Conservation (phyloP, 2,888 invertebrate species). For the Spodoptera littoralis region DNA sequence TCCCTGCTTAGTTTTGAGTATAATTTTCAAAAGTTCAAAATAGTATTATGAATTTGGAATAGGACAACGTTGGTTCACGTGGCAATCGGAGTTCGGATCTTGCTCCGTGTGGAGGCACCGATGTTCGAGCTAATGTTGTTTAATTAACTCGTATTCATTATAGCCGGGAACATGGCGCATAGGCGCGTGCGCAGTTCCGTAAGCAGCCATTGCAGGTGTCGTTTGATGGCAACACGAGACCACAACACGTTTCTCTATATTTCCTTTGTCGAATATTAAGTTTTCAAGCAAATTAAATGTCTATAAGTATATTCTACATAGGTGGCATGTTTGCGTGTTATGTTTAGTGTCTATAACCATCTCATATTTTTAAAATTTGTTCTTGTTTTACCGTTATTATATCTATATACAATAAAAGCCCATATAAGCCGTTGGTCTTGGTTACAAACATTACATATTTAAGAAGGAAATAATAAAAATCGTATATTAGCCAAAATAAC, state of each 20-base stretch:
- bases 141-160: conserved; percentile 89
- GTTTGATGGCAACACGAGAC: conserved; percentile 55
- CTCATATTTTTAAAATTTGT: no score
- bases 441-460: no score
- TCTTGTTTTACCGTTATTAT: no score
- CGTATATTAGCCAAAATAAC: neutral
- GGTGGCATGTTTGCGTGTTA: no score
- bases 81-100: conserved; percentile 76
- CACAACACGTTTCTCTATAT: conserved; percentile 40
- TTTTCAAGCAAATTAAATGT: no score
- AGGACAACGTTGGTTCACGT: conserved; percentile 69
- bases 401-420: no score
- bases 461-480: no score
- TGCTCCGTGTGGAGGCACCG: conserved; percentile 84
- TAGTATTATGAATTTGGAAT: conserved; percentile 52
- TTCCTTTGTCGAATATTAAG: conserved; percentile 16
- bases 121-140: conserved; percentile 85
- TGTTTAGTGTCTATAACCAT: no score
- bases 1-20: neutral
- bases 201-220: conserved; percentile 67
- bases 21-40: conserved; percentile 13
- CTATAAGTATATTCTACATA: no score
- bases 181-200: conserved; percentile 68
- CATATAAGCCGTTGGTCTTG: no score
- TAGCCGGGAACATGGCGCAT: conserved; percentile 69